These are phyloP conservation scores for Aphidius colemani DNA, from an alignment of 2,888 invertebrate species.

Conservation along the genomic window DNA sequence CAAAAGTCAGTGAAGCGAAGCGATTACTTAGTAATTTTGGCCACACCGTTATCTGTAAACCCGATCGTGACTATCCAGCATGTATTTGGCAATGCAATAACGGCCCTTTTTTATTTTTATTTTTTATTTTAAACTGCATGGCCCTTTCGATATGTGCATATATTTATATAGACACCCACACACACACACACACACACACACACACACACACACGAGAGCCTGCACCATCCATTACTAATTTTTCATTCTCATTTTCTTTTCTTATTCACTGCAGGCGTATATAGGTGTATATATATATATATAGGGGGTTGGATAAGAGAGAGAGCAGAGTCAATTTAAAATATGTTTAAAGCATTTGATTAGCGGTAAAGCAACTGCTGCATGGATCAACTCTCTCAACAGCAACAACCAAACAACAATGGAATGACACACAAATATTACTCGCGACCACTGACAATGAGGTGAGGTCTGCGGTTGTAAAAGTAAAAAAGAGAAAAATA, in stretches of 20 bases:
- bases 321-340: background rate
- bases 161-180: too few species aligned
- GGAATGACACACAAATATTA: constrained; percentile 8
- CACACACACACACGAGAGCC: too few species aligned
- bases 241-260: background rate
- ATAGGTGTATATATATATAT: too few species aligned
- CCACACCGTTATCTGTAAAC: constrained; percentile 39
- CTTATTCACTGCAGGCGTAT: constrained; percentile 2
- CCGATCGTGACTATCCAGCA: constrained; percentile 33
- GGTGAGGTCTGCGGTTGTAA: constrained; percentile 5
- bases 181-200: too few species aligned
- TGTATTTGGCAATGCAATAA: constrained; percentile 22
- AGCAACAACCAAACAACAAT: constrained; percentile 29
- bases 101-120: background rate
- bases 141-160: too few species aligned
- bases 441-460: background rate
- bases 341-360: constrained; percentile 24
- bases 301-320: background rate
- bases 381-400: background rate
- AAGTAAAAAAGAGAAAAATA: background rate
- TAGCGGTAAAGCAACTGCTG: constrained; percentile 27
- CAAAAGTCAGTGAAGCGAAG: constrained; percentile 31
- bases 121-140: too few species aligned
- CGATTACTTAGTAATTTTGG: constrained; percentile 40
- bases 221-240: too few species aligned